Conservation (phyloP, 2,888 invertebrate species). For the Scaptomyza polygonia region DNA sequence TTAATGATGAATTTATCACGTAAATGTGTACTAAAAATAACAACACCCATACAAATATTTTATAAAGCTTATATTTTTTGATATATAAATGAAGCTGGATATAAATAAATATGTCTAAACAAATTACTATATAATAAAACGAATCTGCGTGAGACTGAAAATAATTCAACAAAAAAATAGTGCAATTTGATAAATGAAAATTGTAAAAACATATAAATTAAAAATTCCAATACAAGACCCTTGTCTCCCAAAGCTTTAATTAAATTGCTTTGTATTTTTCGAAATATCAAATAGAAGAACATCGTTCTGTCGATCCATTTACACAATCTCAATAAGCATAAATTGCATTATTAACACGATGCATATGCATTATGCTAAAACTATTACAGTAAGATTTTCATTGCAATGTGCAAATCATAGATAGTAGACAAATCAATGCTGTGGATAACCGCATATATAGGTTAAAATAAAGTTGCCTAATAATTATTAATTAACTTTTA, state of each 20-base stretch:
- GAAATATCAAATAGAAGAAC: slow-evolving; percentile 20
- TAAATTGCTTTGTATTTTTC: slow-evolving; percentile 37
- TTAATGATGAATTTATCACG: slow-evolving; percentile 73
- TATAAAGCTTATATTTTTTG: slow-evolving; percentile 71
- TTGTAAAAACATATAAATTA: slow-evolving; percentile 36
- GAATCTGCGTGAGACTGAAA: slow-evolving; percentile 72
- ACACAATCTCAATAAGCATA: slow-evolving; percentile 33
- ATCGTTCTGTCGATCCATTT: slow-evolving; percentile 44
- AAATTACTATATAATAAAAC: slow-evolving; percentile 44
- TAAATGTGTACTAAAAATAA: slow-evolving; percentile 64
- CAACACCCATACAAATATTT: slow-evolving; percentile 55
- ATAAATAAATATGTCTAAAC: slow-evolving; percentile 49
- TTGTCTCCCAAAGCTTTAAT: slow-evolving; percentile 54
- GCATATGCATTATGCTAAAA: slow-evolving; percentile 14
- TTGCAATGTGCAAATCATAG: slow-evolving; percentile 6
- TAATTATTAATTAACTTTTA: not conserved
- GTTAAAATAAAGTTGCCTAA: slow-evolving; percentile 48
- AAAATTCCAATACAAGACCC: slow-evolving; percentile 41
- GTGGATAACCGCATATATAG: slow-evolving; percentile 25
- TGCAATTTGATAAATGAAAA: slow-evolving; percentile 50
- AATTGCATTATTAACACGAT: slow-evolving; percentile 10
- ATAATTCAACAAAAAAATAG: slow-evolving; percentile 63
- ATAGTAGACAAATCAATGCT: slow-evolving; percentile 15
- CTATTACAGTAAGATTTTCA: slow-evolving; percentile 14
- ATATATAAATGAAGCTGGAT: slow-evolving; percentile 41